A percentile compares a stretch with the other conserved stretches of the same genome.
These are phyloP conservation scores for Drosophila falleni DNA, from an alignment of 2,888 invertebrate species.

Conservation along the genomic window DNA sequence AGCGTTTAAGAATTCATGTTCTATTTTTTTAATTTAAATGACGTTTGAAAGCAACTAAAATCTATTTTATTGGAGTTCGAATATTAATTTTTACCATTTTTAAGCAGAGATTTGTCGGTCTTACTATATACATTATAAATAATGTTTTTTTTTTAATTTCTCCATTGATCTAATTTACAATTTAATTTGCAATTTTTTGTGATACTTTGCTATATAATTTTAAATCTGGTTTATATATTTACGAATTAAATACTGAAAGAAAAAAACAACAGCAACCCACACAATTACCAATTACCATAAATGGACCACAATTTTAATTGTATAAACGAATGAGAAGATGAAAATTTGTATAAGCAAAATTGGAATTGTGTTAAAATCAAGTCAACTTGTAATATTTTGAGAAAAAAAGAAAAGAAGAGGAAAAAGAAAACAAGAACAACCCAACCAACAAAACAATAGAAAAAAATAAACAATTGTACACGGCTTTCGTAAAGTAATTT, in stretches of 20 bases:
- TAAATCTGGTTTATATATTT: constrained; percentile 65
- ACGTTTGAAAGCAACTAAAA: constrained; percentile 45
- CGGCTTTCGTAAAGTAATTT: constrained; percentile 75
- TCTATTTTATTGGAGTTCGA: constrained; percentile 69
- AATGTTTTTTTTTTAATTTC: constrained; percentile 56
- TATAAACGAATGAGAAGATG: constrained; percentile 43
- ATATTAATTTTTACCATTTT: constrained; percentile 73
- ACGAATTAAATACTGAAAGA: constrained; percentile 40
- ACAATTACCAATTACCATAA: constrained; percentile 34
- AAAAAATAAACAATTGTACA: constrained; percentile 78
- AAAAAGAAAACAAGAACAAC: constrained; percentile 44
- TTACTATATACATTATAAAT: constrained; percentile 35
- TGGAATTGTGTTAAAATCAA: constrained; percentile 63
- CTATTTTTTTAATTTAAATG: constrained; percentile 21
- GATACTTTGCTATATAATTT: constrained; percentile 82
- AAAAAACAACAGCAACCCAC: constrained; percentile 14
- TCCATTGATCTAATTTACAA: constrained; percentile 77
- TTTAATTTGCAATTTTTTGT: constrained; percentile 85
- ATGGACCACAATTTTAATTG: constrained; percentile 54
- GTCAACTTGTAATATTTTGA: constrained; percentile 60
- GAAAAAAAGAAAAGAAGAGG: constrained; percentile 32
- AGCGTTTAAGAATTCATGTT: constrained; percentile 24
- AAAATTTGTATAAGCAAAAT: constrained; percentile 58
- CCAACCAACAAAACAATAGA: constrained; percentile 65
- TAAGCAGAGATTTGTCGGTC: constrained; percentile 68